Base-by-base conservation (phyloP, 2,797 vertebrate genomes). In the Schizopygopsis malacanthus region DNA sequence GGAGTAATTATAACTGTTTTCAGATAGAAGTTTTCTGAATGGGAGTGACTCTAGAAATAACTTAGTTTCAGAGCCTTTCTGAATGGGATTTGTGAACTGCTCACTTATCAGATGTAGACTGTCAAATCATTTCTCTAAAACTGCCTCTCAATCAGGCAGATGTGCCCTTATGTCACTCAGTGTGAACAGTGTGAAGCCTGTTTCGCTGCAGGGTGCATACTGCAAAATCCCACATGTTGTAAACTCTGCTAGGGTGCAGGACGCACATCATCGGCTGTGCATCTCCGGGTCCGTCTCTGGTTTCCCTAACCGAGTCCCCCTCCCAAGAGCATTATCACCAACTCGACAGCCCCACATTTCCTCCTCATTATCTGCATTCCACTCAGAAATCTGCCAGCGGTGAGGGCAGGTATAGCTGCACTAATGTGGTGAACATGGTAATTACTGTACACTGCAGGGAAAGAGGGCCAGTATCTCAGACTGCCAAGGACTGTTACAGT, bases 351-450 rank as follows among this genome's bases (percentile, higher is more conserved):
- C 25, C 83, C 65, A 73, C 69, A 81, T 85, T 81, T 85, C 59
- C 69, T 56, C 12, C 56, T 85, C 37, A 85, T 86, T 83, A 87
- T 84, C 72, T 82, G 28, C 65, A 81, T 89, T 79, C 45, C 63
- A 78, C 28, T 75, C 71, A 83, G 80, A 89, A 61, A 87, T 79
- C 56, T 79, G 73, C 79, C 79, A 85, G 65, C 22, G 79, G 50
- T 73, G 79, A 85, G 71, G 81, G 80, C 83, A 85, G 83, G 85
- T 85, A 83, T 75, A 81, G 67, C 83, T 61, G 67, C 0, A 28
- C 63, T 77, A 73, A 79, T 85, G 59, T 87, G 69, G 54, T 73
- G 56, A 59, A 70, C 84, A 80, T 70, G 75, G 78, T 70, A 75
- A 83, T 86, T 75, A 85, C 72, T 82, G 84, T 70, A 67, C 52